Base-by-base conservation (phyloP, 1,140 invertebrate genomes). In the Bombus superbus region DNA sequence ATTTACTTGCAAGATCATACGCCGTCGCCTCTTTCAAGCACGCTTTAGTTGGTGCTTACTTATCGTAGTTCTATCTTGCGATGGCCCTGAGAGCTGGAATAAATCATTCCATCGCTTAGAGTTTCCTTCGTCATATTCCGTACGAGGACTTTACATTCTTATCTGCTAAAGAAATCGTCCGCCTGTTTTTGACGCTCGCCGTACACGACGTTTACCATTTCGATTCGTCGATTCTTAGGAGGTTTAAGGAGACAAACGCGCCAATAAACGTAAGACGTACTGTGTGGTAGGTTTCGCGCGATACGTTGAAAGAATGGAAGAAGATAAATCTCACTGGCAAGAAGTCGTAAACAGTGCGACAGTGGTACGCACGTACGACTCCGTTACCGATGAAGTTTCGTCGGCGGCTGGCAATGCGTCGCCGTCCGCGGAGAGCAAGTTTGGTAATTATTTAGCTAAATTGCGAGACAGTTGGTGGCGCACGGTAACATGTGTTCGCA, bases 381-480 rank as follows among this genome's bases (percentile, higher is more conserved):
- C 62, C 84, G 79, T 85, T 75, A 81, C 85, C 72, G 77, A 86
- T 86, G 81, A 86, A 86, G 84, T 90, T 87, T 89, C 78, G 83
- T 84, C 64, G 77, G 72, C 40, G 59, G 86, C 86, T 76, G 76
- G 89, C 88, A 86, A 89, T 89, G 88, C 82, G 82, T 90, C 80
- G 88, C 88, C 83, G 86, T 88, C 76, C 73, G 15, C 80, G 73
- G 75, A 18, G 62, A 79, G 88, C 87, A 95, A 95, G 94, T 95
- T 95, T 94, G 89, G 94, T 93, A 95, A 95, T 95, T 95, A 95
- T 95, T 95, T 94, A 94, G 92, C 92, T 93, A 93, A 94, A 94
- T 95, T 95, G 93, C 95, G 92, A 94, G 92, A 93, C 94, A 94
- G 92, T 94, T 94, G 94, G 94, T 89, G 90, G 91, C 91, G 91